Evolutionary conservation across 1,140 invertebrate genomes (phyloP).

Genomic region (Drosophila parvula): DNA sequence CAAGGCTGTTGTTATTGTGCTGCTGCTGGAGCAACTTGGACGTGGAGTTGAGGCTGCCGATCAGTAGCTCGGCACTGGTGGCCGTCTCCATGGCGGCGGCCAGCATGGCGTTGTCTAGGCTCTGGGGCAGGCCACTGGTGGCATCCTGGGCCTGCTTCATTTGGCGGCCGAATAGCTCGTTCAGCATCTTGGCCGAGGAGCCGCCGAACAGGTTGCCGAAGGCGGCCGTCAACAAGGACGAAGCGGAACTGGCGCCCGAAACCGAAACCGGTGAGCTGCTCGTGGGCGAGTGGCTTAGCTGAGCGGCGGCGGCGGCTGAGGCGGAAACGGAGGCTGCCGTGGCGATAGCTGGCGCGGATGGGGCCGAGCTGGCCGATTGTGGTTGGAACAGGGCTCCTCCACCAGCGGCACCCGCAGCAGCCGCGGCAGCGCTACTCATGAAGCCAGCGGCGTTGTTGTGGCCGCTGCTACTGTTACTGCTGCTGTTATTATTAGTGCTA

Average conservation of each 20-base stretch:
- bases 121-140: slow-evolving; percentile 85
- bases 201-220: slow-evolving; percentile 91
- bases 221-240: slow-evolving; percentile 80
- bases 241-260: slow-evolving; percentile 66
- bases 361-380: slow-evolving; percentile 60
- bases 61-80: slow-evolving; percentile 77
- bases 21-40: slow-evolving; percentile 63
- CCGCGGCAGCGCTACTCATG: slow-evolving; percentile 87
- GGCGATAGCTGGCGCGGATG: slow-evolving; percentile 20
- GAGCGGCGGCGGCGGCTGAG: slow-evolving; percentile 2
- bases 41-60: slow-evolving; percentile 65
- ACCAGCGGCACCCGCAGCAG: slow-evolving; percentile 83
- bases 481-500: slow-evolving; percentile 32
- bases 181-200: slow-evolving; percentile 91
- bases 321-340: slow-evolving; percentile 26
- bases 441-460: slow-evolving; percentile 85
- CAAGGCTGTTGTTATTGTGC: slow-evolving; percentile 61
- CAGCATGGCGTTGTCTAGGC: slow-evolving; percentile 82
- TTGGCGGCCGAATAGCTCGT: slow-evolving; percentile 91
- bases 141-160: slow-evolving; percentile 89
- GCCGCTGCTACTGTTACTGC: slow-evolving; percentile 60
- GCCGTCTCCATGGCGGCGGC: slow-evolving; percentile 83
- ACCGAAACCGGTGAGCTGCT: slow-evolving; percentile 61
- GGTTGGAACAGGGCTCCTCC: slow-evolving; percentile 88
- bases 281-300: slow-evolving; percentile 49